Evolutionary conservation across 2,797 vertebrate species (phyloP).

Genomic region (Poliocrania exsul): DNA sequence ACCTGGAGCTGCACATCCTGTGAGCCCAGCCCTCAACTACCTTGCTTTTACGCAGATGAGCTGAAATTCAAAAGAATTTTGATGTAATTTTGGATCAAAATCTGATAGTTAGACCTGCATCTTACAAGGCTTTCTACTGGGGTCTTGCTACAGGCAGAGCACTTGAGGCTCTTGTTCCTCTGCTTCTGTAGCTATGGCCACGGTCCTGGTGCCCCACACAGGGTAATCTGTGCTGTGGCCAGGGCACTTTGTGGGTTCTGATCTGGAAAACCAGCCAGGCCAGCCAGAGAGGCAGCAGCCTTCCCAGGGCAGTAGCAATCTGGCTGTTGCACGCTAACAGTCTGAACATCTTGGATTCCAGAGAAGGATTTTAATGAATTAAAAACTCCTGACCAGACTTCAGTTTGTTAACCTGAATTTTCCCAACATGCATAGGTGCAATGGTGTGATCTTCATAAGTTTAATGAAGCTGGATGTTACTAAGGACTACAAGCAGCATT

Average conservation of each 20-base stretch:
- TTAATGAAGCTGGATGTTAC: background rate
- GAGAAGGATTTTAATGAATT: background rate
- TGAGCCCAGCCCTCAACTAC: background rate
- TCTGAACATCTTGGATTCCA: background rate
- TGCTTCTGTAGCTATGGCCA: background rate
- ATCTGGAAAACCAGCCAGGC: background rate
- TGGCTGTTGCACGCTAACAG: background rate
- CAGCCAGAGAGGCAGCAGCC: background rate
- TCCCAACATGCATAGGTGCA: rapidly evolving
- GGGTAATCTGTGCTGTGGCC: no score
- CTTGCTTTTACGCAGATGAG: background rate
- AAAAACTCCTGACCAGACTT: background rate
- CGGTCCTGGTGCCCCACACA: background rate
- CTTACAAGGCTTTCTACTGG: background rate
- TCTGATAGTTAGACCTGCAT: background rate
- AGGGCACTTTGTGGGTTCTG: background rate
- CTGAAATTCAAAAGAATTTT: background rate
- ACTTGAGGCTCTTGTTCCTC: background rate
- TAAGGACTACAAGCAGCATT: background rate
- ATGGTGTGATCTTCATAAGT: background rate
- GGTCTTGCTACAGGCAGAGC: background rate
- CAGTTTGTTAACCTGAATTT: background rate
- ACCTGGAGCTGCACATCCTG: background rate
- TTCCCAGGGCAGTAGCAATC: background rate
- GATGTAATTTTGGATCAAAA: background rate